phyloP scores from a whole-genome alignment of 2,888 invertebrate genomes.

The Steinernema scapterisci region DNA sequence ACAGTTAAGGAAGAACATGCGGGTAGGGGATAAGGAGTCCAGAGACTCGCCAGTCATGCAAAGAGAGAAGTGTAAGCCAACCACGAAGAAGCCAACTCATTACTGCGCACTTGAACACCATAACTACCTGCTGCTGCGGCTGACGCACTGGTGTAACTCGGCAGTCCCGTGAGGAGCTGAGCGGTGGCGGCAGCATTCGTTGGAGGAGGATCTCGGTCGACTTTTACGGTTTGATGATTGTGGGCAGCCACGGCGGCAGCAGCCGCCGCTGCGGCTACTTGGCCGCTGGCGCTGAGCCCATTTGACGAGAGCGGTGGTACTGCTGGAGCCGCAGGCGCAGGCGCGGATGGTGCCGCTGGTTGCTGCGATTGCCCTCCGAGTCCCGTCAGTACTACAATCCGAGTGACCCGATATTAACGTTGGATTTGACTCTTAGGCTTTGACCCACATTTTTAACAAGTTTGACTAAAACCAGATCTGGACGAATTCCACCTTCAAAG shows the following conservation, averaged over 20 bases:
- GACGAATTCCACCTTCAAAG: no score
- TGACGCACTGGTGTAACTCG: neutral
- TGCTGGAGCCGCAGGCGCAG: neutral
- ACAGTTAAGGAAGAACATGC: no score
- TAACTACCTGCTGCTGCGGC: constrained; percentile 33
- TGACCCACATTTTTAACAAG: no score
- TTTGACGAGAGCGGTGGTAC: neutral
- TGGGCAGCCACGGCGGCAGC: constrained; percentile 24
- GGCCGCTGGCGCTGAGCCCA: constrained; percentile 20
- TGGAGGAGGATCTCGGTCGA: neutral
- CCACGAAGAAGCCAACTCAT: no score
- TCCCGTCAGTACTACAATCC: constrained; percentile 39
- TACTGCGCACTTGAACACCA: no score
- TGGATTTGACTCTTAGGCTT: no score
- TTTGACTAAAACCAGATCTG: no score
- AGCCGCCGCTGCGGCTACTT: constrained; percentile 15
- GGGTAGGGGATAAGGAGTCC: no score
- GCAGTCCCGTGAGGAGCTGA: neutral
- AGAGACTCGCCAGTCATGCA: no score
- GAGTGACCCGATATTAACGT: neutral
- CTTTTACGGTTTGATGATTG: neutral
- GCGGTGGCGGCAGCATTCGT: neutral
- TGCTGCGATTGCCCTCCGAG: constrained; percentile 38
- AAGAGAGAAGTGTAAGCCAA: constrained; percentile 28
- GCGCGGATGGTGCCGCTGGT: neutral